A percentile compares a stretch with the other conserved stretches of the same genome.
These are phyloP conservation scores for Scleropages formosus DNA, from an alignment of 2,797 vertebrate genomes.

Conservation along the genomic window DNA sequence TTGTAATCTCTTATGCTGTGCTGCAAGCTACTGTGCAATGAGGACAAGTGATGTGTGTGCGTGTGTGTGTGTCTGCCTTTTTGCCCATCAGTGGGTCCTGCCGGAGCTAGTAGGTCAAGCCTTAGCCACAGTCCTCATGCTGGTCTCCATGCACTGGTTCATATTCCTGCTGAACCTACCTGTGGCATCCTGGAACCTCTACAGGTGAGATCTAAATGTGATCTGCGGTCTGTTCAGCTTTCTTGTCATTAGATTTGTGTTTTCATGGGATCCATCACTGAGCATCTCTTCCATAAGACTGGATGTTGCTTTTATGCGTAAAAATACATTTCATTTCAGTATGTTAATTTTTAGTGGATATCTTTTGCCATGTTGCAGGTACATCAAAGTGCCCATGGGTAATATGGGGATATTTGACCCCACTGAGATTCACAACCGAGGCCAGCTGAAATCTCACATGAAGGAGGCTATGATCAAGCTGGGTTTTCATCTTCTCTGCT, in stretches of 20 bases:
- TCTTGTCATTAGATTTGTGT: no score
- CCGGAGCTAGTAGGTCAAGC: conserved; percentile 88
- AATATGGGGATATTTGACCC: conserved; percentile 98
- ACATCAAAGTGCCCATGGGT: conserved; percentile 89
- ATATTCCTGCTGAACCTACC: conserved; percentile 94
- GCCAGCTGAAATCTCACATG: conserved; percentile 95
- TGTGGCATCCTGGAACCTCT: conserved; percentile 90
- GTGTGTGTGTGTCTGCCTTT: neutral
- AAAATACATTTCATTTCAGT: no score
- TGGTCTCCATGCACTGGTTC: conserved; percentile 96
- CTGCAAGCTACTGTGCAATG: no score
- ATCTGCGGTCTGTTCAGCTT: no score
- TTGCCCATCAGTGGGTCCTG: conserved; percentile 79
- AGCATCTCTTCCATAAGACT: no score
- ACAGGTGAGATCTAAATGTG: conserved; percentile 70
- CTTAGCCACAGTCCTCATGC: conserved; percentile 85
- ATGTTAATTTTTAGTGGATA: neutral
- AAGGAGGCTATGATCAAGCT: conserved; percentile 98
- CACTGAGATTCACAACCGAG: conserved; percentile 96
- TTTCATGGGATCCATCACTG: no score
- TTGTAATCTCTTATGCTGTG: no score
- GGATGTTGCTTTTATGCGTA: no score
- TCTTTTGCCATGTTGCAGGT: conserved; percentile 61
- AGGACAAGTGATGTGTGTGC: neutral
- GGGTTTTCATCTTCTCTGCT: conserved; percentile 97